These are phyloP conservation scores for Drosophila parabipectinata DNA, from an alignment of 1,140 invertebrate species.

Conservation along the genomic window DNA sequence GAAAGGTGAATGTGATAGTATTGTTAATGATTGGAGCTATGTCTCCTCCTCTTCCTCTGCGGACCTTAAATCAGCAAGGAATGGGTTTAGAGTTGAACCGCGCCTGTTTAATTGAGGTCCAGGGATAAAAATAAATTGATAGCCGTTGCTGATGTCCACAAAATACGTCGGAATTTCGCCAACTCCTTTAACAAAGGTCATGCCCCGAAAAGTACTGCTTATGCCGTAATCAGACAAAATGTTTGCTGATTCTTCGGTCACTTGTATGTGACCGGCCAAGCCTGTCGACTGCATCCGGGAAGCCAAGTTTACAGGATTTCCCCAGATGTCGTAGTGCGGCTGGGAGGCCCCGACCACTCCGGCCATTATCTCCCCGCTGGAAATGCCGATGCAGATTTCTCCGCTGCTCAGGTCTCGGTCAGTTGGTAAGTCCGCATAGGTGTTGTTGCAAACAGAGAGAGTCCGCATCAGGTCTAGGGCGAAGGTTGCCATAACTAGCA, in stretches of 20 bases:
- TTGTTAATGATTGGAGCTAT: too few species aligned
- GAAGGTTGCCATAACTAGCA: conserved; percentile 57
- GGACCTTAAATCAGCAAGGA: neutral
- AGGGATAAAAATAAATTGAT: neutral
- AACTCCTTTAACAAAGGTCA: conserved; percentile 34
- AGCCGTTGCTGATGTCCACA: conserved; percentile 10
- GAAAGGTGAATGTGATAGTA: neutral
- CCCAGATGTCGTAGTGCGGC: conserved; percentile 6
- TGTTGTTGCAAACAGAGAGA: conserved; percentile 34
- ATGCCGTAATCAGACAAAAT: conserved; percentile 20
- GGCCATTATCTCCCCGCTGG: conserved; percentile 90
- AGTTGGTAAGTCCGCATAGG: conserved; percentile 4
- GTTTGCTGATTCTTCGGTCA: neutral
- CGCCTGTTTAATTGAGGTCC: neutral
- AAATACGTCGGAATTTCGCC: conserved; percentile 41
- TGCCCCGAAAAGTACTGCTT: conserved; percentile 15
- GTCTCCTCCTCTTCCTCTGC: neutral
- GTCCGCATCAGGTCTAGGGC: conserved; percentile 62
- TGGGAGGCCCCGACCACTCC: conserved; percentile 11
- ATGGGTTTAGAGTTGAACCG: neutral
- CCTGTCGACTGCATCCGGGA: conserved; percentile 2
- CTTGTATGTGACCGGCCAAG: neutral
- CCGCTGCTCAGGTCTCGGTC: conserved; percentile 86
- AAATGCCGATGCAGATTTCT: conserved; percentile 87
- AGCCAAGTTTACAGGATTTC: neutral